These are phyloP conservation scores for Echiichthys vipera DNA, from an alignment of 2,797 vertebrate genomes.

Conservation along the genomic window DNA sequence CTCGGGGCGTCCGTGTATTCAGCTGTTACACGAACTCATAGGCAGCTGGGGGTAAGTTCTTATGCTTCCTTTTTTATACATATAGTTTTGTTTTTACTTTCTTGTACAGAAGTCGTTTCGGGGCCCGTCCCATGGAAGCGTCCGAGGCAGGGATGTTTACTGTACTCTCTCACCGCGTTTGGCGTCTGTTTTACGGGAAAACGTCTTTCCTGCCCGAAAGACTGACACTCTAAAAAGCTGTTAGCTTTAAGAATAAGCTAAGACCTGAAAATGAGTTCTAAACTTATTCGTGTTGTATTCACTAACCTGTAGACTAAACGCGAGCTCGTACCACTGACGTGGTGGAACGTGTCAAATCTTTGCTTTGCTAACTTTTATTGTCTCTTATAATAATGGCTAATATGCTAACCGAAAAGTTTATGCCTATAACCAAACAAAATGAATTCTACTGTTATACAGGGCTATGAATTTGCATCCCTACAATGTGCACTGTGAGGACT, in stretches of 20 bases:
- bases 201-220: neutral
- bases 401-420: constrained; percentile 22
- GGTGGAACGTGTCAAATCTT: neutral
- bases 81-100: constrained; percentile 16
- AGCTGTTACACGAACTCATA: constrained; percentile 18
- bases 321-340: neutral
- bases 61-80: neutral
- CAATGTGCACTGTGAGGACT: neutral
- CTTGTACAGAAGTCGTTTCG: constrained; percentile 39
- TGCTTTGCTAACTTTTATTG: neutral
- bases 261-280: neutral
- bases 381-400: constrained; percentile 26
- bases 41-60: constrained; percentile 61
- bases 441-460: neutral
- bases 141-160: constrained; percentile 59
- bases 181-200: constrained; percentile 36
- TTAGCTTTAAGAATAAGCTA: neutral
- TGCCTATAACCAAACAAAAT: constrained; percentile 2
- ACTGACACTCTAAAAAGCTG: neutral
- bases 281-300: neutral
- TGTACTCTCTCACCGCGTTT: constrained; percentile 39
- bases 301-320: no score
- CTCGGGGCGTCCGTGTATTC: constrained; percentile 23
- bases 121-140: constrained; percentile 27
- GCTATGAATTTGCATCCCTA: neutral